Conservation (phyloP, 2,888 invertebrate species). For the Tiliacea citrago region DNA sequence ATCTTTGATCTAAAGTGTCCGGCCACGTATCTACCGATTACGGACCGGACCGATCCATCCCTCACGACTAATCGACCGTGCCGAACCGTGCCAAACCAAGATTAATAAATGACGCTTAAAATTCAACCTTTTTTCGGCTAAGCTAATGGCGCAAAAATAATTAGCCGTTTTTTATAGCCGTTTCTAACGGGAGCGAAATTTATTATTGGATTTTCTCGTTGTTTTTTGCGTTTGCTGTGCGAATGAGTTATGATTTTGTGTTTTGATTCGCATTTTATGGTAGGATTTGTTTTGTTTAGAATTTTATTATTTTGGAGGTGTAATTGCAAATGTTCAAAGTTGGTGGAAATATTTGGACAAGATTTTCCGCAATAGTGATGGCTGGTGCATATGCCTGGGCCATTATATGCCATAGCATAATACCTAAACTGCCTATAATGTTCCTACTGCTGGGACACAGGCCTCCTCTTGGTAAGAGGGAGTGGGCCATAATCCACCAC, state of each 20-base stretch:
- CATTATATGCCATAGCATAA: no score
- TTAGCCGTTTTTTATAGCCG: conserved; percentile 83
- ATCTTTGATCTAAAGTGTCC: conserved; percentile 69
- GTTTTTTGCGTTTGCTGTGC: conserved; percentile 75
- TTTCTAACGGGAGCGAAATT: conserved; percentile 73
- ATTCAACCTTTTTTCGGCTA: conserved; percentile 89
- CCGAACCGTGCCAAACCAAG: conserved; percentile 71
- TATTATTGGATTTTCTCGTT: conserved; percentile 77
- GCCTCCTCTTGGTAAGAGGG: no score
- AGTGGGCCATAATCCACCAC: no score
- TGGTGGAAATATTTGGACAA: not conserved
- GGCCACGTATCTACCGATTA: conserved; percentile 64
- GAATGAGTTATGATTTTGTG: conserved; percentile 78
- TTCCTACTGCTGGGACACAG: no score
- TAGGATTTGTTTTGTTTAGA: conserved; percentile 46
- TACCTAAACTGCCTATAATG: no score
- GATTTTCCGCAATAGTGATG: not conserved
- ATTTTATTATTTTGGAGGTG: conserved; percentile 8
- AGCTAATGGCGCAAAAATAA: conserved; percentile 87
- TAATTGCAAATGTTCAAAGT: not conserved
- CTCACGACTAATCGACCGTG: conserved; percentile 85
- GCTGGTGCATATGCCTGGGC: no score
- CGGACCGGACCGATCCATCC: conserved; percentile 74
- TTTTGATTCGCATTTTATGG: conserved; percentile 28
- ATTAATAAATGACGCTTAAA: conserved; percentile 89